A percentile compares a stretch with the other conserved stretches of the same genome.
Conservation (phyloP, 2,113 vertebrate genomes). For the Mohoua ochrocephala region DNA sequence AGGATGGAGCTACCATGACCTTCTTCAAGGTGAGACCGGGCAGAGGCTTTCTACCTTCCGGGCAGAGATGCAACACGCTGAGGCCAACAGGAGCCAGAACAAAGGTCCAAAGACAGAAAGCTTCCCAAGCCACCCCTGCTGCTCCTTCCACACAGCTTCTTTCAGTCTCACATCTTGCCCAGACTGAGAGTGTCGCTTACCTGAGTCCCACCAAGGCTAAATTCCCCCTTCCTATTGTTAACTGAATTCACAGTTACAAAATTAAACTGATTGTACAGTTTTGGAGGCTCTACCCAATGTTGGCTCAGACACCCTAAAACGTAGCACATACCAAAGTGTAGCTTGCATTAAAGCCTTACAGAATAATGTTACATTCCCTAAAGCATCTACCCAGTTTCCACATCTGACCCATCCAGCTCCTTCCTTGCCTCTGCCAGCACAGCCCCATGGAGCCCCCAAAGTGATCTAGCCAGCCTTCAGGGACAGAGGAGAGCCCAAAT, state of each 20-base stretch:
- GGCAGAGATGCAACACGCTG: neutral
- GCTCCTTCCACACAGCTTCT: neutral
- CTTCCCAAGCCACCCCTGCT: neutral
- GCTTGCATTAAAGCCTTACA: neutral
- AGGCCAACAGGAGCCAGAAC: neutral
- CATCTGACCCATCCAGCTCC: neutral
- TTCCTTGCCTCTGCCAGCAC: neutral
- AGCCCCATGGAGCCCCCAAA: neutral
- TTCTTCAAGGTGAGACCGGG: constrained; percentile 91
- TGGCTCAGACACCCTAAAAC: neutral
- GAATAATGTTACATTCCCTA: neutral
- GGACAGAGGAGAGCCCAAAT: neutral
- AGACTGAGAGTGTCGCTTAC: neutral
- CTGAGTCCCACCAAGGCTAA: neutral
- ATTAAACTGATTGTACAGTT: neutral
- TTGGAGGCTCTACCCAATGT: neutral
- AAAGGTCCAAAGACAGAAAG: neutral
- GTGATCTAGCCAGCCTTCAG: neutral
- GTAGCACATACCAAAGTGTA: rapidly evolving
- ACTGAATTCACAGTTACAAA: neutral
- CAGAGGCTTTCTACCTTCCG: neutral
- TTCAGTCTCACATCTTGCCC: neutral
- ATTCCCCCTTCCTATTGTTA: neutral
- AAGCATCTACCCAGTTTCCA: neutral
- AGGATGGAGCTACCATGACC: constrained; percentile 95